A percentile compares a stretch with the other conserved stretches of the same genome.
Conservation (phyloP, 2,113 vertebrate genomes). For the Pygathrix nemaeus region DNA sequence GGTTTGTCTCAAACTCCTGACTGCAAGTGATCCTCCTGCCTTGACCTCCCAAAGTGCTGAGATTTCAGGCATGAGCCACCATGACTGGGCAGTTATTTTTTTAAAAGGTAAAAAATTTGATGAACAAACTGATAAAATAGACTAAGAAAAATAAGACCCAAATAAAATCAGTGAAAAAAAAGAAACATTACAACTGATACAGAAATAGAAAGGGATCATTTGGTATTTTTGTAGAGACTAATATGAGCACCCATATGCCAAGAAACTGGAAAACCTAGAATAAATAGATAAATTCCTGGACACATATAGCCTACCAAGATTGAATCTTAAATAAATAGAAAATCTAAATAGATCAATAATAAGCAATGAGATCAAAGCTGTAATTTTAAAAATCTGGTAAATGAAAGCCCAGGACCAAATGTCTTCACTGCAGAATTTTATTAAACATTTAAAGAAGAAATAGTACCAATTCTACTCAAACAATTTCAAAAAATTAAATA, state of each 20-base stretch:
- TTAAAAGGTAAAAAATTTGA: too few relatives aligned
- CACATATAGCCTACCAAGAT: background rate
- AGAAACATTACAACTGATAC: background rate
- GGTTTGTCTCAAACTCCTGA: background rate
- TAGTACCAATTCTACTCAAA: background rate
- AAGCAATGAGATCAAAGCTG: background rate
- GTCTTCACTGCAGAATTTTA: background rate
- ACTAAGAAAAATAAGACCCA: too few relatives aligned
- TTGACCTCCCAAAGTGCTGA: background rate
- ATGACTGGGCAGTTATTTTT: too few relatives aligned
- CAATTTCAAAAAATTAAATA: background rate
- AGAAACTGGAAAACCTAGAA: background rate
- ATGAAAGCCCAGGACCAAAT: background rate
- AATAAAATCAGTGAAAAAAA: too few relatives aligned
- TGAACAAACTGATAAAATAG: too few relatives aligned
- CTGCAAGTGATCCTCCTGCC: background rate
- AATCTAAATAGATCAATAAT: background rate
- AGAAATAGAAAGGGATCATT: background rate
- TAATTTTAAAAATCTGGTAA: background rate
- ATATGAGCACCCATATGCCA: background rate
- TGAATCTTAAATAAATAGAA: background rate
- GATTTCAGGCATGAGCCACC: too few relatives aligned
- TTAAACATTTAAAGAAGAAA: background rate
- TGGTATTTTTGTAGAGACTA: background rate
- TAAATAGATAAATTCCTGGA: background rate